These are phyloP conservation scores for Nibea coibor DNA, from an alignment of 2,113 vertebrate species.

Conservation along the genomic window DNA sequence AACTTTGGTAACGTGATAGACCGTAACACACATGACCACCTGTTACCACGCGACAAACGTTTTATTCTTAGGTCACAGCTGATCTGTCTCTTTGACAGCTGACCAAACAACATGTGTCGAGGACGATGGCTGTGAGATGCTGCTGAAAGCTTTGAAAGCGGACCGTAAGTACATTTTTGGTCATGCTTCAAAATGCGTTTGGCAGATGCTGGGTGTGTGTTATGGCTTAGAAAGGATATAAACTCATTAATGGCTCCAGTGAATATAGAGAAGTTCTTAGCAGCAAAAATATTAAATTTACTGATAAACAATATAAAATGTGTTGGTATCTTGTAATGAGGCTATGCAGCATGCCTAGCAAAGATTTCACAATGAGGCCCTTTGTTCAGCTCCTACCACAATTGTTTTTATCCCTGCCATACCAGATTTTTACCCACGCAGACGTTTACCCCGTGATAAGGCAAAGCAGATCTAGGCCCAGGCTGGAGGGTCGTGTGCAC, in stretches of 20 bases:
- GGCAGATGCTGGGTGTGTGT: too few species aligned
- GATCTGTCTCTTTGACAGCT: not conserved
- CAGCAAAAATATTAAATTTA: not conserved
- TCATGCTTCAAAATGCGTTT: too few species aligned
- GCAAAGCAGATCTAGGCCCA: not conserved
- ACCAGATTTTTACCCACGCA: not conserved
- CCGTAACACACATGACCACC: not conserved
- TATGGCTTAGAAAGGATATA: too few species aligned
- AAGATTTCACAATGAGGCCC: not conserved
- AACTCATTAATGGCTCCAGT: not conserved
- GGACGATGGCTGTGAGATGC: not conserved
- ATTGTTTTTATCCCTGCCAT: not conserved
- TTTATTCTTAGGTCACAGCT: not conserved
- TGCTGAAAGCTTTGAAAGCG: not conserved
- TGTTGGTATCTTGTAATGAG: not conserved
- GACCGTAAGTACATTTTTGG: too few species aligned
- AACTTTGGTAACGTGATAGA: not conserved
- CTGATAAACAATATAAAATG: constrained; percentile 8
- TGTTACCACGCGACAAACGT: not conserved
- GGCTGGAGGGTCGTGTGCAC: not conserved
- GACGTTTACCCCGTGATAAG: not conserved
- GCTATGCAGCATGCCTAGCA: not conserved
- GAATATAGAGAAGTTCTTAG: too few species aligned
- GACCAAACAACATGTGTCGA: not conserved
- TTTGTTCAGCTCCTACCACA: not conserved